Base-by-base conservation (phyloP, 2,113 vertebrate genomes). In the Myotis lucifugus region DNA sequence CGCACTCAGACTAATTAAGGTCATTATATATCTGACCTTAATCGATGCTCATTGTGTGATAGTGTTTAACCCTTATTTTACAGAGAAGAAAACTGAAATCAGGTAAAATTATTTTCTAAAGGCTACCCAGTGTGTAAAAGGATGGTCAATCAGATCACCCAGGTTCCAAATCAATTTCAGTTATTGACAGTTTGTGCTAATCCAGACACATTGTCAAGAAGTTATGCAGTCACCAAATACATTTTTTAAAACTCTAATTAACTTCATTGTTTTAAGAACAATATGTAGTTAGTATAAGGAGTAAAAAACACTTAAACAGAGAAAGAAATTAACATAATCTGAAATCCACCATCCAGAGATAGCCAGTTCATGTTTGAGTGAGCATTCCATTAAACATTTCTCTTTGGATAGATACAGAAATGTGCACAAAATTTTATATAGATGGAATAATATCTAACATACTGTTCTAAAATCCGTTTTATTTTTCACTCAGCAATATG, bases 401-500 rank as follows among this genome's bases (percentile, higher is more conserved):
- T 91, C 50, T 92, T 66, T 61, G 56, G 56, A 83, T 85, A 34
- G 73, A 74, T 70, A 52, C 13, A 52, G 69, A 96, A 96, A 95
- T 85, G 64, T 40, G 66, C 93, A 92, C 37, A 95, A 69, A 50
- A 94, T 92, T 94, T 97, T 93, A 96, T 94, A 59, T 76, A 97
- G 95, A 86, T 95, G 56, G 56, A 84, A 94, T 91, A 84, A 94
- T 93, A 92, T 85, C 84, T 69, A 97, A 95, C 96, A 95, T 92
- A 76, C 50, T 91, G 88, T 94, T 97, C 93, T 90, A 91, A 92
- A 97, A 83, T 6, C 82, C 89, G 94, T 79, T 94, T 95, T 95
- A 85, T 95, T 97, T 97, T 97, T 97, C 37, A 96, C 88, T 91
- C n/a, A 92, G 91, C 90, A 95, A 95, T 97, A 96, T 97, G 95